Conservation (phyloP, 2,888 invertebrate genomes). For the Autographa pulchrina region DNA sequence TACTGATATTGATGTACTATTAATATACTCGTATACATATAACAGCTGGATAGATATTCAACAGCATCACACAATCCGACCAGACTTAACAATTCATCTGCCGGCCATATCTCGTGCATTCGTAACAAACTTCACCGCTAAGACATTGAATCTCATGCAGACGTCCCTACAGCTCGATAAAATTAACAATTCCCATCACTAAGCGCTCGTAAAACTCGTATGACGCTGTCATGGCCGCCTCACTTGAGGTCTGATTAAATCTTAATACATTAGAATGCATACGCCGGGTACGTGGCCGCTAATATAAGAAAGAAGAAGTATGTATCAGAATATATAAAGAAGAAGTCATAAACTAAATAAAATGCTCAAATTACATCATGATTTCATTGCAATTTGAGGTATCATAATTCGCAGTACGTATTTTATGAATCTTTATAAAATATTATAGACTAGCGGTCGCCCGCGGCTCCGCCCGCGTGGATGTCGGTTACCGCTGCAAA, state of each 20-base stretch:
- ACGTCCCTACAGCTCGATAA: slow-evolving; percentile 69
- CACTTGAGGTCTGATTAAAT: slow-evolving; percentile 25
- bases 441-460: too few species aligned
- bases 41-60: neutral
- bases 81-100: slow-evolving; percentile 21
- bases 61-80: neutral
- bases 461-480: too few species aligned
- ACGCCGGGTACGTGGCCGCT: neutral
- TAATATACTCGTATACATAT: too few species aligned
- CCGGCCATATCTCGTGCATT: slow-evolving; percentile 30
- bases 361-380: too few species aligned
- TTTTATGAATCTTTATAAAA: too few species aligned
- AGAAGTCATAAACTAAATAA: too few species aligned
- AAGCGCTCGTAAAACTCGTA: slow-evolving; percentile 76
- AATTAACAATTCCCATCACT: slow-evolving; percentile 87
- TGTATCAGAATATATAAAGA: too few species aligned
- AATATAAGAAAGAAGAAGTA: neutral
- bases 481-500: too few species aligned
- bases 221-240: slow-evolving; percentile 37
- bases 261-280: slow-evolving; percentile 14
- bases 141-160: slow-evolving; percentile 66
- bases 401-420: too few species aligned
- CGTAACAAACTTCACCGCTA: slow-evolving; percentile 42
- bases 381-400: too few species aligned
- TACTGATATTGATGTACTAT: too few species aligned